Conservation (phyloP, 1,140 invertebrate species). For the Scaptomyza hsui region DNA sequence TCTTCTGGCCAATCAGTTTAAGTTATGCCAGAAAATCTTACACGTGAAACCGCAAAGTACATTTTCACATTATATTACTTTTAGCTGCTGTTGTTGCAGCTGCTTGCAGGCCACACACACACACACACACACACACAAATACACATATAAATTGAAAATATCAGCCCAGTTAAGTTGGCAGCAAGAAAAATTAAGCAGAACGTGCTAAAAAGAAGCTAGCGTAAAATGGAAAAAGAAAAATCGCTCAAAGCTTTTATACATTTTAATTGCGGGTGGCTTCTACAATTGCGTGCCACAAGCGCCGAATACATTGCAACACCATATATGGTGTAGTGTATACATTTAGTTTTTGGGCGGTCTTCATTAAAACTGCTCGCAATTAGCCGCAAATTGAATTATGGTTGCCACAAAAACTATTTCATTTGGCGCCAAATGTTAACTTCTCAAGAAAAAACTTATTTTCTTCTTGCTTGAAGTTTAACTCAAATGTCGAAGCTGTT, state of each 20-base stretch:
- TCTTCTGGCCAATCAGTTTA: constrained; percentile 43
- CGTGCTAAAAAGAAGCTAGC: no score
- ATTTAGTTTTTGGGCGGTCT: constrained; percentile 22
- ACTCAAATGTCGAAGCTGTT: constrained; percentile 8
- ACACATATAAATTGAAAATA: constrained; percentile 30
- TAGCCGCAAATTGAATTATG: constrained; percentile 75
- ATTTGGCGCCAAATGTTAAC: constrained; percentile 62
- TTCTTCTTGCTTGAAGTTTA: constrained; percentile 19
- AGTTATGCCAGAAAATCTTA: constrained; percentile 61
- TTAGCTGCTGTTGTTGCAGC: constrained; percentile 52
- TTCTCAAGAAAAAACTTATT: constrained; percentile 18
- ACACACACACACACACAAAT: no score
- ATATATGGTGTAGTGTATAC: neutral
- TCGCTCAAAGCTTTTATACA: constrained; percentile 3
- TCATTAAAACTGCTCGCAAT: constrained; percentile 59
- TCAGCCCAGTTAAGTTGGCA: constrained; percentile 27
- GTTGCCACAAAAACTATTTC: constrained; percentile 69
- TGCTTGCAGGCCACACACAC: no score
- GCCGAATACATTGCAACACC: constrained; percentile 31
- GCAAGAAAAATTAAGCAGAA: constrained; percentile 1
- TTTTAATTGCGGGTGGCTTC: constrained; percentile 30
- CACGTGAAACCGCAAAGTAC: constrained; percentile 64
- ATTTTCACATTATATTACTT: constrained; percentile 48
- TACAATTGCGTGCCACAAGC: constrained; percentile 39
- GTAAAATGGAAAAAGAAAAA: no score